Percentiles rank a stretch among this genome's conserved stretches.
Evolutionary conservation across 30 jellyfish, hydroid and myxozoan species (phyloP).

Genomic region (Aurelia coerulea): DNA sequence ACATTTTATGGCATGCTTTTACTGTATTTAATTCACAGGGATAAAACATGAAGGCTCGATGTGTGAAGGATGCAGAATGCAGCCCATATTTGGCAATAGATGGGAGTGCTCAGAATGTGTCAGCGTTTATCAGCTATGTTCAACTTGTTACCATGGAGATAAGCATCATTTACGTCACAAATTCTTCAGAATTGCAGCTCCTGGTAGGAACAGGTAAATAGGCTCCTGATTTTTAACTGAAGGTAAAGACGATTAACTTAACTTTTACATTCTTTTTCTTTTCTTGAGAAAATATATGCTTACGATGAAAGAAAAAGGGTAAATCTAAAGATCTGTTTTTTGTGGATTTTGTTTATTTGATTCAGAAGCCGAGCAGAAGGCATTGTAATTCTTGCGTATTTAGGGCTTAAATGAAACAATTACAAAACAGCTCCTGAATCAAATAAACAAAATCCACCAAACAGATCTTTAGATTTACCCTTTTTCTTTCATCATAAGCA

Average conservation of each 20-base stretch:
- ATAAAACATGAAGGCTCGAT: constrained; percentile 85
- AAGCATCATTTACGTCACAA: constrained; percentile 84
- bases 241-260: not conserved
- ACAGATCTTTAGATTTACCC: no score
- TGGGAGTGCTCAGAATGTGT: constrained; percentile 93
- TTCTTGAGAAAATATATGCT: no score
- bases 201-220: constrained; percentile 62
- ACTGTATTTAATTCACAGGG: constrained; percentile 57
- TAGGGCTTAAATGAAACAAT: no score
- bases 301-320: no score
- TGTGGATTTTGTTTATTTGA: no score
- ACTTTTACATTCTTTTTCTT: not conserved
- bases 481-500: no score
- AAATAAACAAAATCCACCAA: no score
- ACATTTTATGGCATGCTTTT: not conserved
- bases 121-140: constrained; percentile 69
- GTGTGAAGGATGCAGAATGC: constrained; percentile 90
- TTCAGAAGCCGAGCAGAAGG: no score
- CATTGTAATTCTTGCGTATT: no score
- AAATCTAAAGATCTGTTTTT: no score
- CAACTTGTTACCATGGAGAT: constrained; percentile 91
- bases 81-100: constrained; percentile 90
- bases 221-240: no score
- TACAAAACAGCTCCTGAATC: no score
- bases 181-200: constrained; percentile 46